Conservation (phyloP, 2,113 vertebrate genomes). For the Erythrocercus mccallii region DNA sequence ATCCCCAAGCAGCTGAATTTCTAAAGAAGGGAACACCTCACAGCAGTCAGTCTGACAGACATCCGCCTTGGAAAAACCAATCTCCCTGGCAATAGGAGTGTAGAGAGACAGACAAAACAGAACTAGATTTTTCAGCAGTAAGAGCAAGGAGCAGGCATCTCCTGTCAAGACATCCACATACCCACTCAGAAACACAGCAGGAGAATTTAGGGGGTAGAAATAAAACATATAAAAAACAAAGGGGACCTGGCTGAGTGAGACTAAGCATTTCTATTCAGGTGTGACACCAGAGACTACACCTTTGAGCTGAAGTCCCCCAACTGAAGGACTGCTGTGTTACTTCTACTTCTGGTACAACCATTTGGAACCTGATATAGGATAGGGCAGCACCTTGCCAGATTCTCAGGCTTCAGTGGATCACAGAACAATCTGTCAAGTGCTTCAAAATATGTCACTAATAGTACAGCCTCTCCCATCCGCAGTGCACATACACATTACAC, state of each 20-base stretch:
- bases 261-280: not conserved
- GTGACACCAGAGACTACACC: not conserved
- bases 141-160: not conserved
- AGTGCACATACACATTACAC: not conserved
- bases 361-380: not conserved
- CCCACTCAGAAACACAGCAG: not conserved
- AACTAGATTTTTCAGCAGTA: not conserved
- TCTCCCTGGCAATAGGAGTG: not conserved
- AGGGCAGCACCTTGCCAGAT: not conserved
- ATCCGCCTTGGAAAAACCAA: not conserved
- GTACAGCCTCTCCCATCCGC: not conserved
- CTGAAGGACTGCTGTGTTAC: not conserved
- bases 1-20: not conserved
- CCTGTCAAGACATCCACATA: rapidly evolving
- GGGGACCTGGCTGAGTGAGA: not conserved
- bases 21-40: not conserved
- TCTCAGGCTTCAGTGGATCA: not conserved
- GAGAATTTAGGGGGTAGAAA: not conserved
- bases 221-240: not conserved
- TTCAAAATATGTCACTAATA: not conserved
- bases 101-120: not conserved
- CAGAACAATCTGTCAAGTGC: not conserved
- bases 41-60: not conserved
- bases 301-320: not conserved
- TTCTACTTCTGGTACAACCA: not conserved